Conservation (phyloP, 2,888 invertebrate genomes). For the Hirtodrosophila alboralis region DNA sequence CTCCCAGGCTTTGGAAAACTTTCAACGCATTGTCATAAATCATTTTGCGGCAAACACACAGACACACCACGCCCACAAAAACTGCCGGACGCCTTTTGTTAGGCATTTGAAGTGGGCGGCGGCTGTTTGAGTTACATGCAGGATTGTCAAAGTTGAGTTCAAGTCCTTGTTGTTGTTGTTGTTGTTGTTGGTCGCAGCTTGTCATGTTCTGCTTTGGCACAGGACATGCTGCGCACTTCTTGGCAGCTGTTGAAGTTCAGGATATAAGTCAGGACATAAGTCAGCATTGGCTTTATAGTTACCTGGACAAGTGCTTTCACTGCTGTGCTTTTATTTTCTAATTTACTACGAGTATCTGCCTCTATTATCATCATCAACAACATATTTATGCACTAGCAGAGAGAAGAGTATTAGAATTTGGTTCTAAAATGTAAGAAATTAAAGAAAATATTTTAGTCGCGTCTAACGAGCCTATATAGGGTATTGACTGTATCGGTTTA, state of each 20-base stretch:
- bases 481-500: too few relatives aligned
- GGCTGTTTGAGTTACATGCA: constrained; percentile 38
- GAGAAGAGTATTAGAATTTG: too few relatives aligned
- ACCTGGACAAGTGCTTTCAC: constrained; percentile 30
- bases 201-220: constrained; percentile 29
- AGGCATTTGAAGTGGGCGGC: constrained; percentile 30
- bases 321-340: constrained; percentile 10
- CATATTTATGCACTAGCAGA: too few relatives aligned
- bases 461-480: too few relatives aligned
- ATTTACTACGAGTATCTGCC: background rate
- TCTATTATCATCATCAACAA: constrained; percentile 12
- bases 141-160: constrained; percentile 61
- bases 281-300: background rate
- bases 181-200: constrained; percentile 32
- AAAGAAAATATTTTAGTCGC: too few relatives aligned
- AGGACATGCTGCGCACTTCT: constrained; percentile 10
- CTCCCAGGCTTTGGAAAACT: constrained; percentile 44
- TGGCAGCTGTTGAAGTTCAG: constrained; percentile 5
- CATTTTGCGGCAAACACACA: constrained; percentile 73
- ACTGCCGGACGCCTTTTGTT: constrained; percentile 34
- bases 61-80: constrained; percentile 41
- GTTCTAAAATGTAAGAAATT: too few relatives aligned
- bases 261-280: constrained; percentile 13
- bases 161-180: constrained; percentile 15
- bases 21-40: constrained; percentile 74